A percentile compares a stretch with the other conserved stretches of the same genome.
Evolutionary conservation across 2,113 vertebrate genomes (phyloP).

Genomic region (Pogonocichla stellata): DNA sequence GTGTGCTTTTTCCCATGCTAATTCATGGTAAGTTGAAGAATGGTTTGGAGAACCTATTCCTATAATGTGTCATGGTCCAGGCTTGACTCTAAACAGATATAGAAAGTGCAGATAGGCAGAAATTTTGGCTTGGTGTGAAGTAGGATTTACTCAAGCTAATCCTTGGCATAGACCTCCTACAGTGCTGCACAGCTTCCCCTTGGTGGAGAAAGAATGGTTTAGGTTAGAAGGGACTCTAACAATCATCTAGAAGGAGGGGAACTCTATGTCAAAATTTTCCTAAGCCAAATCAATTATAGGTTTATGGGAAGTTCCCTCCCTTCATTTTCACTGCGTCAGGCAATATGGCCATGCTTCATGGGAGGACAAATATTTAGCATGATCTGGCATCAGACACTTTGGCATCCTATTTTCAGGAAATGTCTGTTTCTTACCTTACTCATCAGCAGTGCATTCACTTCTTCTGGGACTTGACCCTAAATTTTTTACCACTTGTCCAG

Average conservation of each 20-base stretch:
- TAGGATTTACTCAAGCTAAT: neutral
- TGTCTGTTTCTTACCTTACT: neutral
- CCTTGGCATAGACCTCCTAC: neutral
- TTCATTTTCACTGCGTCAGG: neutral
- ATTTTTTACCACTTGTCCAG: neutral
- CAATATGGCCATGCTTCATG: fast-evolving
- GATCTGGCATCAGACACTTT: neutral
- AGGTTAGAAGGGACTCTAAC: neutral
- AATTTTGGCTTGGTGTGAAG: neutral
- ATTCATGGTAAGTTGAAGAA: neutral
- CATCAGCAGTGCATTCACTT: fast-evolving
- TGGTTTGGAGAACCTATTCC: neutral
- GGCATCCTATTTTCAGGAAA: neutral
- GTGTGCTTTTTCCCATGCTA: neutral
- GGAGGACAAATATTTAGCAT: neutral
- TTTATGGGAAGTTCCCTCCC: neutral
- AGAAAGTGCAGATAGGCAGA: neutral
- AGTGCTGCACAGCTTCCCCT: neutral
- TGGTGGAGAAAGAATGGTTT: neutral
- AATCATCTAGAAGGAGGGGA: neutral
- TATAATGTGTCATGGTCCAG: neutral
- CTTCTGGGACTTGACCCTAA: neutral
- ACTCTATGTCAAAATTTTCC: neutral
- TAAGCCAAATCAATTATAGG: neutral
- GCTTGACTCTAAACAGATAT: neutral